phyloP scores from a whole-genome alignment of 2,888 invertebrate genomes.

The Himalopsyche anomala region DNA sequence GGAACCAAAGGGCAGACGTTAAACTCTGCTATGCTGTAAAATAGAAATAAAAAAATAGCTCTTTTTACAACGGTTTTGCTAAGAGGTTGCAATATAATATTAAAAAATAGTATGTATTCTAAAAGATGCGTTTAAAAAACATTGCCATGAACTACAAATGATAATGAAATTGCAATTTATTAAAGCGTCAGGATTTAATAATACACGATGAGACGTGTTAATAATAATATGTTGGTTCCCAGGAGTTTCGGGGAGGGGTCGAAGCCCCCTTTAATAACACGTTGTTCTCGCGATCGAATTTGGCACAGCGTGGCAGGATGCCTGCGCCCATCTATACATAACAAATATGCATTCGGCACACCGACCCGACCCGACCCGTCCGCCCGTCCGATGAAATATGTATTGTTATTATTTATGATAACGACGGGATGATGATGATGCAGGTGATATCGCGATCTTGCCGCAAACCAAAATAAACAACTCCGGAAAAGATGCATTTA shows the following conservation, averaged over 20 bases:
- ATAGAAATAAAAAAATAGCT: too few species aligned
- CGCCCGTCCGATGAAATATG: slow-evolving; percentile 12
- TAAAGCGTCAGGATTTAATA: neutral
- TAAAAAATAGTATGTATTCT: neutral
- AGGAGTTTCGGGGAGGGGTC: slow-evolving; percentile 38
- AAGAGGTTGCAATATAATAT: too few species aligned
- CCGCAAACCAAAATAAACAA: slow-evolving; percentile 23
- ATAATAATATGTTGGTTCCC: slow-evolving; percentile 14
- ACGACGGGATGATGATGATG: slow-evolving; percentile 23
- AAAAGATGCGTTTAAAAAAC: neutral
- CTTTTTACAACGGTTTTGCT: too few species aligned
- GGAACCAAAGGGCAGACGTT: too few species aligned
- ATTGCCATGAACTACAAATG: neutral
- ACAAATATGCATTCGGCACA: neutral
- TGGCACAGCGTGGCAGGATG: slow-evolving; percentile 4
- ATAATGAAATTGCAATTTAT: neutral
- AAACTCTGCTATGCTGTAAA: too few species aligned
- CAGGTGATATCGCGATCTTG: neutral
- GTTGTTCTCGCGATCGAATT: slow-evolving; percentile 5
- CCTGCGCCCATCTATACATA: neutral
- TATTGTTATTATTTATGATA: slow-evolving; percentile 32
- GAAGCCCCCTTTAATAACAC: slow-evolving; percentile 27
- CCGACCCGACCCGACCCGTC: neutral
- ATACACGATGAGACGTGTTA: neutral
- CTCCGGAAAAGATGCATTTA: neutral